Base-by-base conservation (phyloP, 2,113 vertebrate species). In the Neogobius melanostomus region DNA sequence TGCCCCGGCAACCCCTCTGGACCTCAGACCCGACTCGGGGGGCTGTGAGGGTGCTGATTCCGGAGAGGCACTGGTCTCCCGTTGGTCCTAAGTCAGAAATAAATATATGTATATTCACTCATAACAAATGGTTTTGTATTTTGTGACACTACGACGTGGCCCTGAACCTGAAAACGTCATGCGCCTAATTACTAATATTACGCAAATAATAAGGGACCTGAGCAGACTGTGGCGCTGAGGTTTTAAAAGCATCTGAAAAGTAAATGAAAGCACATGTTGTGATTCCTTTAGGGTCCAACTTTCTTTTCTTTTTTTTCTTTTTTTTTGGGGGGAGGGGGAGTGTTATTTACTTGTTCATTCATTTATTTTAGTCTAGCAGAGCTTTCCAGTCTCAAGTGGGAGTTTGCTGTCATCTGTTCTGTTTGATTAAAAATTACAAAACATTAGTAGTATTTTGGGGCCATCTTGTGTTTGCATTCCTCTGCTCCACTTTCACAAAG, bases 1-100 rank as follows among this genome's bases (percentile, higher is more conserved):
- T 5, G 85, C 93, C 1, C 84, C 83, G 0, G 89, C 90, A 1
- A 73, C 71, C 92, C 84, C 84, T 42, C 82, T 78, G 52, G 85
- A 86, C 36, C 86, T 77, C 0, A 47, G 53, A 61, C 61, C 68
- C 3, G 64, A 67, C 61, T 84, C 85, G 45, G 81, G 83, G 6
- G 76, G 78, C 50, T 77, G 84, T 68, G 56, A 83, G 21, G 69
- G 2, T n/a, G 79, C 56, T 59, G 56, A 60, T 46, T 75, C 80
- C 52, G 71, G 66, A 47, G 63, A 16, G 6, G 72, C 28, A 3
- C 46, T 73, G 51, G 57, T 15, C 63, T 82, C 80, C 60, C 71
- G 80, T 28, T 80, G 81, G 71, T 81, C 45, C 62, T 64, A 16
- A 47, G 7, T 17, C 44, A 48, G 8, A 48, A 21, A 5, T 17